Evolutionary conservation across 1,140 invertebrate species (phyloP), one percentile per base, ranked within the genome.

Genomic region (Cecropterus lyciades): DNA sequence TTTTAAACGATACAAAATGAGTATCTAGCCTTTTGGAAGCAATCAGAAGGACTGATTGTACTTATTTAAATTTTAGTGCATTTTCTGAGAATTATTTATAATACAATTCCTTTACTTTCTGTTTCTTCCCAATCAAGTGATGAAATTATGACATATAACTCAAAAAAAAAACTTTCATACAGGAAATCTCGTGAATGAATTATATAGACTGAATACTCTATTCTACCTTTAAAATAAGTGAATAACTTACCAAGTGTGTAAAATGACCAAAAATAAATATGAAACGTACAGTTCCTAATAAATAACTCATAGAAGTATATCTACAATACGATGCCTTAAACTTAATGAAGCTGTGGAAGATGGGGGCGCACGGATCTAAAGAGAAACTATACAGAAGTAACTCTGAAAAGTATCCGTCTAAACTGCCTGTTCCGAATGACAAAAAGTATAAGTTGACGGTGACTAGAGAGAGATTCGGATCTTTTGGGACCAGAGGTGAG

Each of bases 351-450:
- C 73, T 78, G 45, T 75, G 85, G 80, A 93, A 90, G 91, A 95
- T 95, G 95, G 95, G 95, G 62, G 94, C 94, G 69, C 94, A 95
- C 87, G 94, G 94, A 69, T 95, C 94, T 49, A 95, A 95, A 87
- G 94, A 95, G 85, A 95, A 95, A 90, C 90, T 95, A 52, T 93
- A 93, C 73, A 92, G 94, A 72, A 92, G 90, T 63, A 93, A 92
- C 71, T 94, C 94, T n/a, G 94, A 94, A 77, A 94, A 92, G 63
- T 92, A 87, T 85, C 89, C 89, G 68, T 86, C 88, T 52, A 92
- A 92, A 70, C 73, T 92, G 42, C 92, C 91, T 13, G 87, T 91
- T 43, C 87, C 89, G 13, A 91, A 73, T 67, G 92, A 93, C 53
- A 93, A 93, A 79, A 92, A 92, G 65, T 93, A 92, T 80, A 92